A percentile compares a stretch with the other conserved stretches of the same genome.
Conservation (phyloP, 1,140 invertebrate species). For the Aphaenogaster ashmeadi region DNA sequence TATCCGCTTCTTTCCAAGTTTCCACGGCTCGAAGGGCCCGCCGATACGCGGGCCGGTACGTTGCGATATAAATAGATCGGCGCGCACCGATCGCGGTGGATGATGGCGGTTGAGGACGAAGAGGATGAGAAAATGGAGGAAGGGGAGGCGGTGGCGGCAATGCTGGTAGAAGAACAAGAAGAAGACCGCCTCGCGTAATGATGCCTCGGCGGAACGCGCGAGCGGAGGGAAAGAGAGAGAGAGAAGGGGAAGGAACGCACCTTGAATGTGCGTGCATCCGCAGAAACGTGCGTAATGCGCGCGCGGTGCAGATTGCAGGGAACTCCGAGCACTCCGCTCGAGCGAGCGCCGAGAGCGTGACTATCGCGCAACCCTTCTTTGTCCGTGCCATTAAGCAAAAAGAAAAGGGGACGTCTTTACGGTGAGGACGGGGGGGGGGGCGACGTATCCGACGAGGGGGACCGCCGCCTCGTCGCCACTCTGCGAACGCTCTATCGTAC, state of each 20-base stretch:
- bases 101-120: constrained; percentile 46
- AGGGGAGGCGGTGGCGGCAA: not conserved
- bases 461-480: not conserved
- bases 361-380: constrained; percentile 56
- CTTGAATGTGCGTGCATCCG: constrained; percentile 56
- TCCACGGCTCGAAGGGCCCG: constrained; percentile 30
- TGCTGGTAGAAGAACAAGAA: constrained; percentile 37
- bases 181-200: constrained; percentile 47
- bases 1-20: constrained; percentile 51
- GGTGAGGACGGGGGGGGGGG: not conserved
- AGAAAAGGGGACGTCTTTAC: constrained; percentile 29
- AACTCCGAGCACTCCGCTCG: constrained; percentile 10
- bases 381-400: constrained; percentile 47
- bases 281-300: constrained; percentile 58
- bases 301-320: constrained; percentile 52
- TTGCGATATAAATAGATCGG: constrained; percentile 70
- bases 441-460: constrained; percentile 9
- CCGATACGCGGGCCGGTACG: constrained; percentile 18
- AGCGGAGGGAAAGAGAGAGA: not conserved
- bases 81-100: constrained; percentile 59
- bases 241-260: constrained; percentile 5
- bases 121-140: constrained; percentile 16
- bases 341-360: constrained; percentile 37
- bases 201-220: constrained; percentile 25
- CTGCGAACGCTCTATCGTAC: constrained; percentile 31